These are phyloP conservation scores for Enteromius unitaeniatus DNA, from an alignment of 2,797 vertebrate species.

Conservation along the genomic window DNA sequence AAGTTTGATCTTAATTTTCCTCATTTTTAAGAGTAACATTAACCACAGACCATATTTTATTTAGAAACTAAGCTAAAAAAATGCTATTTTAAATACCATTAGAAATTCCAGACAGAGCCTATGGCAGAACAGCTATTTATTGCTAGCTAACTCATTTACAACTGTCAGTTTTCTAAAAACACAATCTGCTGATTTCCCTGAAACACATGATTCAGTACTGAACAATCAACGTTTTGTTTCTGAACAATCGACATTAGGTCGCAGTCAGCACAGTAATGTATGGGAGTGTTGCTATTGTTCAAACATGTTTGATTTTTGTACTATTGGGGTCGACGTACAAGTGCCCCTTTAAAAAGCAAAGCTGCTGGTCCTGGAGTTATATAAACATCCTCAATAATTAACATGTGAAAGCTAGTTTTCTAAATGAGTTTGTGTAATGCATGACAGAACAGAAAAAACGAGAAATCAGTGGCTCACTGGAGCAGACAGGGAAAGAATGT, in stretches of 20 bases:
- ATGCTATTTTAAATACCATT: background rate
- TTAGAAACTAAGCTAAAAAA: background rate
- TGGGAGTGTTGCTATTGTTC: background rate
- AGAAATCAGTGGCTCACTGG: constrained; percentile 28
- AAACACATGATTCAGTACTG: background rate
- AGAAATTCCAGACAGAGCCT: background rate
- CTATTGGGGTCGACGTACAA: background rate
- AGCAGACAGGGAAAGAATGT: constrained; percentile 20
- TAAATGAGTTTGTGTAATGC: constrained; percentile 32
- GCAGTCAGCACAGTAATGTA: background rate
- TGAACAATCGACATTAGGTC: background rate
- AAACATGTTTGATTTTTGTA: background rate
- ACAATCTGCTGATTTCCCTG: background rate
- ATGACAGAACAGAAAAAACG: background rate
- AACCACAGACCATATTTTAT: background rate
- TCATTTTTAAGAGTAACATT: background rate
- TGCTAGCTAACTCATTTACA: background rate
- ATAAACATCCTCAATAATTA: constrained; percentile 23
- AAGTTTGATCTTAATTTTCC: background rate
- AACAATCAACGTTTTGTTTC: background rate
- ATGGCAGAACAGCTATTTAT: background rate
- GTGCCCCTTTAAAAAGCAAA: background rate
- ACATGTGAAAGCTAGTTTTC: constrained; percentile 9
- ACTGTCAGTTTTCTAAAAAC: background rate
- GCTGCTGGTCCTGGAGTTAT: constrained; percentile 1